These are phyloP conservation scores for Nyctereutes procyonoides DNA, from an alignment of 2,113 vertebrate species.

Conservation along the genomic window DNA sequence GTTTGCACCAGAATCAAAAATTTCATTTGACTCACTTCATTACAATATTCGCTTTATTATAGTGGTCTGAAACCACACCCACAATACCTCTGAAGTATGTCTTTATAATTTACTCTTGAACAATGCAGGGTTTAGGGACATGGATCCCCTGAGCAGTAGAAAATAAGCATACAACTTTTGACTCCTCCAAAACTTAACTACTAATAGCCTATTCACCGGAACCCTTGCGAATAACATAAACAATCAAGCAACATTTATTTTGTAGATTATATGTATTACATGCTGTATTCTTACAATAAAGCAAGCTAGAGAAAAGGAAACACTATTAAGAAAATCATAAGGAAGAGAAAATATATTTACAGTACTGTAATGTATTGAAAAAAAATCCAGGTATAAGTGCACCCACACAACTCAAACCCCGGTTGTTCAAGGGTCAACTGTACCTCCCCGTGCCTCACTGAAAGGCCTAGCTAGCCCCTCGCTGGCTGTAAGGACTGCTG, in stretches of 20 bases:
- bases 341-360: background rate
- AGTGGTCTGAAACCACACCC: background rate
- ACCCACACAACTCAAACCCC: background rate
- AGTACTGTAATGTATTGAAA: background rate
- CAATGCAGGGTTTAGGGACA: background rate
- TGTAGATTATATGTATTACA: background rate
- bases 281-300: background rate
- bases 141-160: background rate
- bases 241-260: background rate
- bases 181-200: background rate
- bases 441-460: background rate
- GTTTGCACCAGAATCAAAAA: background rate
- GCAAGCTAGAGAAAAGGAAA: background rate
- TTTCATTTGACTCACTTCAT: background rate
- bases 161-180: background rate
- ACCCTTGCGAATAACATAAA: background rate
- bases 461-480: too few species aligned
- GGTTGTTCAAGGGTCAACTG: background rate
- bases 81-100: background rate
- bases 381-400: background rate
- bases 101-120: background rate
- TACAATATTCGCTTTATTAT: background rate
- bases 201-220: background rate
- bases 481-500: background rate
- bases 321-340: background rate